Evolutionary conservation across 1,140 invertebrate genomes (phyloP), one percentile per base, ranked within the genome.

Genomic region (Drosophila dunni): DNA sequence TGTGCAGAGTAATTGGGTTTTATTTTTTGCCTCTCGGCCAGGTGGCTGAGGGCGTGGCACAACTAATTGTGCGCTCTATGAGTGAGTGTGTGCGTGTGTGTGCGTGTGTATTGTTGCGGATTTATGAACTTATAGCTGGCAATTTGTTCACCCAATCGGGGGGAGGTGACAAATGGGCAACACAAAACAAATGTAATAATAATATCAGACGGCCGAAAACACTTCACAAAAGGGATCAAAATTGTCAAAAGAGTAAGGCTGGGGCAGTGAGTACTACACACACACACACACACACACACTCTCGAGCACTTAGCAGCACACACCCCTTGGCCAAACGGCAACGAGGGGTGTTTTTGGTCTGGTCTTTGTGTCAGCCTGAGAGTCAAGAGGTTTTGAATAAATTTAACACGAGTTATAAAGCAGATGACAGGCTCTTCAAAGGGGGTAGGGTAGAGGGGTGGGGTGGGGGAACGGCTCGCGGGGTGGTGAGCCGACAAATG

Each of bases 351-450:
- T 72, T 46, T 29, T 70, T 50, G 7, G 7, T 15, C 34, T 51
- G 46, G 46, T 40, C 42, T 36, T 9, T 61, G 66, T 77, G 42
- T 70, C 58, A 57, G 78, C 44, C 44, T 15, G 38, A 57, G 66
- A 88, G 83, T 88, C 83, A 88, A 88, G 84, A 88, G 84, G 84
- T 75, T 88, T 89, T 86, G 82, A 86, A 86, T 86, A 86, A 82
- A 88, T 88, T 86, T 86, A 86, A 86, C 82, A 88, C 80, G 69
- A 77, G 62, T 78, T 83, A 78, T 79, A 80, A 77, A 74, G 76
- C 84, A 88, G 84, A 88, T 88, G 82, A 88, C 79, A 50, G 45
- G 11, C 58, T 34, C 17, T 11, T 10, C 13, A 9, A 34, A 11
- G 13, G 40, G 33, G 40, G 24, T 24, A 17, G 36, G 7, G 33